These are phyloP conservation scores for Drosophila littoralis DNA, from an alignment of 1,140 invertebrate genomes.

Conservation along the genomic window DNA sequence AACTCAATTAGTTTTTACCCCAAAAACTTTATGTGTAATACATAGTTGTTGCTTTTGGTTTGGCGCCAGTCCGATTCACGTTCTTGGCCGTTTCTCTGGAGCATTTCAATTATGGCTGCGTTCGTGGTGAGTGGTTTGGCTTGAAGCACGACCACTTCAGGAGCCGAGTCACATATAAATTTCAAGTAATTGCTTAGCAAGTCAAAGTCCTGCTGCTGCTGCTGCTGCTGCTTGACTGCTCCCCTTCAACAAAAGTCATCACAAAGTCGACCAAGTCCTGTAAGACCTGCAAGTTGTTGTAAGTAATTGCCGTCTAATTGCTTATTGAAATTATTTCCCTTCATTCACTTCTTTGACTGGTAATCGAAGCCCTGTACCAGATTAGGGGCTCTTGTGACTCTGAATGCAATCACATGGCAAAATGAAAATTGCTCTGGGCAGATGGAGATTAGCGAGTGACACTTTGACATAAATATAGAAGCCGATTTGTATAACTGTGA, in stretches of 20 bases:
- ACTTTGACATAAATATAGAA: slow-evolving; percentile 25
- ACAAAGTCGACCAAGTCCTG: slow-evolving; percentile 38
- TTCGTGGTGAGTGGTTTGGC: slow-evolving; percentile 39
- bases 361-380: slow-evolving; percentile 44
- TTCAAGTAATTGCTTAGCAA: slow-evolving; percentile 77
- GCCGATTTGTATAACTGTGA: slow-evolving; percentile 15
- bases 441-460: neutral
- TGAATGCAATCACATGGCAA: slow-evolving; percentile 13
- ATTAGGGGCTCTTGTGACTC: slow-evolving; percentile 9
- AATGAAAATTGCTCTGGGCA: slow-evolving; percentile 1
- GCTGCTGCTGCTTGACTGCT: slow-evolving; percentile 6
- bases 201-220: slow-evolving; percentile 25
- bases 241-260: slow-evolving; percentile 65
- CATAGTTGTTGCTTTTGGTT: slow-evolving; percentile 57
- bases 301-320: slow-evolving; percentile 81
- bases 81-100: slow-evolving; percentile 63
- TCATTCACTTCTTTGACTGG: slow-evolving; percentile 13
- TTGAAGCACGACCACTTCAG: slow-evolving; percentile 47
- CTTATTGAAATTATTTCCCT: slow-evolving; percentile 75
- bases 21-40: slow-evolving; percentile 64
- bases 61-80: slow-evolving; percentile 54
- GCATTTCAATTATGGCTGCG: slow-evolving; percentile 75
- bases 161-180: slow-evolving; percentile 70
- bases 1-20: slow-evolving; percentile 80
- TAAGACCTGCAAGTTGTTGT: slow-evolving; percentile 61